Base-by-base conservation (phyloP, 1,140 invertebrate genomes). In the Drusus annulatus region DNA sequence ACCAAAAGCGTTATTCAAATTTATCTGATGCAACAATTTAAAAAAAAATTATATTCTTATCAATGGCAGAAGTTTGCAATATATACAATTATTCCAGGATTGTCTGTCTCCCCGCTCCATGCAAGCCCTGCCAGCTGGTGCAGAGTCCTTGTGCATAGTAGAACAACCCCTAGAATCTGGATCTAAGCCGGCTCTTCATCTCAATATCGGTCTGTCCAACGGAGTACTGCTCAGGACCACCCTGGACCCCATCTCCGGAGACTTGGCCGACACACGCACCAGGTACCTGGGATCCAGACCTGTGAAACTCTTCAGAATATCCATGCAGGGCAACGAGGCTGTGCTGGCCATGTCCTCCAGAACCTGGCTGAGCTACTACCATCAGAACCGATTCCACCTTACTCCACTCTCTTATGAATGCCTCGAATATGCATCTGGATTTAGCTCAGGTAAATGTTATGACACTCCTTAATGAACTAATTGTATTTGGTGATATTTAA, bases 151-250 rank as follows among this genome's bases (percentile, higher is more conserved):
- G 6, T 99, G 98, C 87, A 96, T 99, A 83, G 97, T 99, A 8
- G 98, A 99, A 90, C 89, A 90, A 81, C 89, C 89, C 17, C 88
- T 90, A 81, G 96, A 96, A 92, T 93, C 93, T 54, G 92, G 91
- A 36, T 90, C 91, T 1, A 93, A 93, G 84, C 88, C 89, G 21
- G 89, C 96, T 8, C 91, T 99, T 3, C 99, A 99, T 90, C 91
- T 99, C 7, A 99, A 99, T 87, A 99, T 99, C 89, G 99, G 98
- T 13, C 89, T 99, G 15, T 95, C 98, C 90, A 99, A 99, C 90
- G 99, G 99, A 68, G 98, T 98, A 54, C 87, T 99, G 65, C 90
- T 99, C 51, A 91, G 99, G 85, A 99, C 97, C 3, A 98, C 99
- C 2, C 88, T 99, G 15, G 99, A 99, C 91, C 96, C 96, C 17